Evolutionary conservation across 30 jellyfish, hydroid and myxozoan species (phyloP), one percentile per base, ranked within the genome.

Genomic region (Pelagia noctiluca): DNA sequence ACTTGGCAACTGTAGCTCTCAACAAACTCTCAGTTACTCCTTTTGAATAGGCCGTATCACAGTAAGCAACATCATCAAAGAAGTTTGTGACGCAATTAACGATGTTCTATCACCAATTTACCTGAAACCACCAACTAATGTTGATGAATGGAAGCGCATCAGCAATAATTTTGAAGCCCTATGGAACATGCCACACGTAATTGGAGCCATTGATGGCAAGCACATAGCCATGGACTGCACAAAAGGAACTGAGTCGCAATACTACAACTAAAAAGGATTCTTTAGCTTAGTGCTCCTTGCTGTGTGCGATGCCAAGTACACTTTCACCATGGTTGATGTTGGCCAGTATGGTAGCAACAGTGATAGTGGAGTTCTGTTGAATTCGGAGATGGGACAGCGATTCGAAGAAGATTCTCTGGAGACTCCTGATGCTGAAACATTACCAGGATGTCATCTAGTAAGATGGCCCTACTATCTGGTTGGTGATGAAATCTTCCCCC

Each of bases 131-230:
- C 92, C 96, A 0, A 0, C 88, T 8, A 75, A 72, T 34, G 78
- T 37, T 0, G 81, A 32, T 0, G 93, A 78, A 78, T 77, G 96
- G 92, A 38, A 80, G 35, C 36, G 36, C 29, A 73, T 72, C 12
- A 30, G 73, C 33, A 68, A 80, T 10, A 86, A 71, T 23, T 88
- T 70, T 60, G 67, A 61, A 34, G 35, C 50, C 30, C 71, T 75
- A 5, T 88, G 94, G 90, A 46, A 83, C 38, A 68, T 83, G 84
- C 96, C 96, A 21, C 96, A 77, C 42, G 86, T 73, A 42, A 82
- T 89, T 79, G 94, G 97, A 73, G 95, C 86, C 24, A 60, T 89
- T 31, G 95, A 89, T 65, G 90, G 97, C 19, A 81, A 89, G 63
- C 96, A 88, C 87, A 82, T 89, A 26, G 84, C 87, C 48, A 75